Evolutionary conservation across 2,113 vertebrate genomes (phyloP), one percentile per base, ranked within the genome.

Genomic region (Hypomesus transpacificus): DNA sequence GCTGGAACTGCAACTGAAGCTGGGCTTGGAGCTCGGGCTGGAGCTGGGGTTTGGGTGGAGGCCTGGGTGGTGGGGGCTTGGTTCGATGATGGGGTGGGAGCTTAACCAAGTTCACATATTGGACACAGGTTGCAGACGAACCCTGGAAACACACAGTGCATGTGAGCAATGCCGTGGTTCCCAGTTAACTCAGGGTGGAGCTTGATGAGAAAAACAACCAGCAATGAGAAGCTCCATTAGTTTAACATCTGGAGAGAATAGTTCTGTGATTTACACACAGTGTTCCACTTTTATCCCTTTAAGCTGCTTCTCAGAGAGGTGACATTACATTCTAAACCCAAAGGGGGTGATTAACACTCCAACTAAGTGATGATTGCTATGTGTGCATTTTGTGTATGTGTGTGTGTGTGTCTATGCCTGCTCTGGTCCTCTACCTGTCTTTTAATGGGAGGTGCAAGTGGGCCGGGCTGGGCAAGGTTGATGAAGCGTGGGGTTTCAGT

Each of bases 401-500:
- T 69, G 56, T 53, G 24, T 60, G 68, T 70, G 66, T 57, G 20
- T 14, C 20, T 28, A 52, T 7, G 52, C 51, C 26, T 1, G 31
- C 75, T 78, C 34, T 62, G 24, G 76, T 83, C 77, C 80, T 92
- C 87, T 96, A 98, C 95, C 96, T 97, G 94, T 81, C 84, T 91
- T 90, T 92, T 91, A 70, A 90, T 87, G 67, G 93, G 87, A 86
- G 92, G 86, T 80, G 90, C 88, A 70, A 89, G 89, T 52, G 90
- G 87, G 18, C 84, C 81, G 26, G 85, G 80, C 81, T 93, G 93
- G 85, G 87, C 74, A 66, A 81, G 80, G 75, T 92, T 93, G 88
- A 88, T 77, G 75, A 93, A 92, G 82, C 63, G 85, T 85, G 85
- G 87, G 86, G 87, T 85, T 75, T 87, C 86, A 81, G 88, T 87